Percentiles rank a stretch among this genome's conserved stretches.
phyloP scores from a whole-genome alignment of 2,113 vertebrate genomes.

The Corythornis vintsioides region DNA sequence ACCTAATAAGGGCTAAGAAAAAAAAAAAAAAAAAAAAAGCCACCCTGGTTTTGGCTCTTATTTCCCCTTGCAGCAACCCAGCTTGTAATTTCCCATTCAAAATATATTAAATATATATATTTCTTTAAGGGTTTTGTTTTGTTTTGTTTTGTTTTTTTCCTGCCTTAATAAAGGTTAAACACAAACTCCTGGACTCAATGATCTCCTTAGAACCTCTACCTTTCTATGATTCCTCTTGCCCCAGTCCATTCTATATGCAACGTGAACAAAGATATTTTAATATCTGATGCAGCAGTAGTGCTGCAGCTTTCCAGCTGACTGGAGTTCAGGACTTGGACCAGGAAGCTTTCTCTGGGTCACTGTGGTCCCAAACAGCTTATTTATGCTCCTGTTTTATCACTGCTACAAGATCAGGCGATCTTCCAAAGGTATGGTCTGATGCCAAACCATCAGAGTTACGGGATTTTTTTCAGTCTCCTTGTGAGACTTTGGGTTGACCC shows the following conservation, averaged over 20 bases:
- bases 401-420: not conserved
- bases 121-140: not conserved
- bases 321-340: not conserved
- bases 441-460: not conserved
- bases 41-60: too few species aligned
- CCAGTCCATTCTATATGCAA: not conserved
- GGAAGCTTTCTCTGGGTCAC: not conserved
- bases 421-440: not conserved
- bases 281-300: not conserved
- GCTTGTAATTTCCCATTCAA: not conserved
- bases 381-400: not conserved
- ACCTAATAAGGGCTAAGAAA: too few species aligned
- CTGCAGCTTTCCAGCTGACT: not conserved
- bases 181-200: not conserved
- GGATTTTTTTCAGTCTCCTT: not conserved
- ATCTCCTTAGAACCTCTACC: too few species aligned
- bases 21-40: too few species aligned
- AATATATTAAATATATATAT: not conserved
- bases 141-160: not conserved
- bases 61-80: too few species aligned
- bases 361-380: not conserved
- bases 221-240: not conserved
- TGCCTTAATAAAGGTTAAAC: not conserved
- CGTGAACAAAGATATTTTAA: not conserved
- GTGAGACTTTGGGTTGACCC: not conserved